Base-by-base conservation (phyloP, 2,113 vertebrate genomes). In the Zootoca vivipara region DNA sequence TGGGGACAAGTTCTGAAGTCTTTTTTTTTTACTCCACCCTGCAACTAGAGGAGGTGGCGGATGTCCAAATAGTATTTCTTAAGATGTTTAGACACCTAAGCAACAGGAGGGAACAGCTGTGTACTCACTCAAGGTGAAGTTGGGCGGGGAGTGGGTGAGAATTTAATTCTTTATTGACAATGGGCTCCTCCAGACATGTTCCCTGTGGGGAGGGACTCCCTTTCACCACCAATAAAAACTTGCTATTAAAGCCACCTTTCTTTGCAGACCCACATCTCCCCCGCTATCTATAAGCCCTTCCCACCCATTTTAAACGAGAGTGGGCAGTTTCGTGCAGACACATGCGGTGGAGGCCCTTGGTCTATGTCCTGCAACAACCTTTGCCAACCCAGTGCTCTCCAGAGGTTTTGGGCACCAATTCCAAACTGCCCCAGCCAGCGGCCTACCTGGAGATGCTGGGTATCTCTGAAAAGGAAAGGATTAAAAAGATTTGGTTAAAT, bases 41-140 rank as follows among this genome's bases (percentile, higher is more conserved):
- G 67, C 87, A 90, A 69, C 28, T 5, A 12, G 26, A 65, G 87
- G 13, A 30, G 86, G 86, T 87, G 92, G 94, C 89, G 5, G 18
- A 85, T 80, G 74, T 78, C 90, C 93, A 90, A 81, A 69, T 35
- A 24, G 84, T 0, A 5, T 82, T 73, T 16, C 10, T 26, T 33
- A 72, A 78, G 28, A 33, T 9, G 83, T 87, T 91, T 38, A 5
- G 3, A 13, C 56, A 28, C 85, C 18, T 16, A 2, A 2, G 35
- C 72, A 26, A 7, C 0, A 75, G 40, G 30, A n/a, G 9, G 78
- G 26, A 75, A 22, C 78, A 77, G 38, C 7, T 85, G 56, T 81
- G 33, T 13, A 65, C 64, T 33, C 82, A 35, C n/a, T 35, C 52
- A 26, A 30, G 56, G 56, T n/a, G 62, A 6, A 20, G 33, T 26